phyloP scores from a whole-genome alignment of 2,113 vertebrate genomes.

The Balaeniceps rex region DNA sequence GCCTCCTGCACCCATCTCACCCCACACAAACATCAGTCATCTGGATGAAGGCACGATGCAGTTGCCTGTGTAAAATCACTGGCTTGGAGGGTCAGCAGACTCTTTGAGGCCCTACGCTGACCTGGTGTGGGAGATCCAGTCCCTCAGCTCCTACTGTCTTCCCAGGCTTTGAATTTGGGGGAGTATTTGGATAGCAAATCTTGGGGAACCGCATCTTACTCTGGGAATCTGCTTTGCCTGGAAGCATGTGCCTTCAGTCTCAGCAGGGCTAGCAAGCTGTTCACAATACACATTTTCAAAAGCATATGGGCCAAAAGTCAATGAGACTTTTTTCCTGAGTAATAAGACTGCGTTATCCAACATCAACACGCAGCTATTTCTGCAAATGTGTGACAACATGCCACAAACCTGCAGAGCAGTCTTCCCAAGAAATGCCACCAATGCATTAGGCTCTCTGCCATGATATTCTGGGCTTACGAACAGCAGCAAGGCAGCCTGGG shows the following conservation, averaged over 20 bases:
- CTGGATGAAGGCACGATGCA: background rate
- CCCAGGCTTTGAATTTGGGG: background rate
- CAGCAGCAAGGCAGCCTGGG: constrained; percentile 11
- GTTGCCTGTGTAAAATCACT: background rate
- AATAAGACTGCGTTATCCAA: constrained; percentile 13
- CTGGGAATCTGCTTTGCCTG: background rate
- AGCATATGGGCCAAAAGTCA: constrained; percentile 6
- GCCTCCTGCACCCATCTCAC: background rate
- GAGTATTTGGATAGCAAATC: background rate
- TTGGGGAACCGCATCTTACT: background rate
- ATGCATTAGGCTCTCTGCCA: constrained; percentile 31
- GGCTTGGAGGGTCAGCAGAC: background rate
- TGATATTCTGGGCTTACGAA: background rate
- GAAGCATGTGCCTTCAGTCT: background rate
- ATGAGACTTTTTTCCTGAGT: background rate
- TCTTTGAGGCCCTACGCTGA: background rate
- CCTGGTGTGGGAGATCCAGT: background rate
- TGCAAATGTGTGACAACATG: background rate
- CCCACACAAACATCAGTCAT: background rate
- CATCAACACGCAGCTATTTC: constrained; percentile 12
- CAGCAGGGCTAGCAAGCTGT: background rate
- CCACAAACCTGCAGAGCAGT: background rate
- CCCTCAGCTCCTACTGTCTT: background rate
- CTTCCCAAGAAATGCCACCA: constrained; percentile 39
- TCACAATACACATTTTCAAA: background rate